Evolutionary conservation across 2,888 invertebrate genomes (phyloP), one percentile per base, ranked within the genome.

Genomic region (Scaptodrosophila latifasciaeformis): DNA sequence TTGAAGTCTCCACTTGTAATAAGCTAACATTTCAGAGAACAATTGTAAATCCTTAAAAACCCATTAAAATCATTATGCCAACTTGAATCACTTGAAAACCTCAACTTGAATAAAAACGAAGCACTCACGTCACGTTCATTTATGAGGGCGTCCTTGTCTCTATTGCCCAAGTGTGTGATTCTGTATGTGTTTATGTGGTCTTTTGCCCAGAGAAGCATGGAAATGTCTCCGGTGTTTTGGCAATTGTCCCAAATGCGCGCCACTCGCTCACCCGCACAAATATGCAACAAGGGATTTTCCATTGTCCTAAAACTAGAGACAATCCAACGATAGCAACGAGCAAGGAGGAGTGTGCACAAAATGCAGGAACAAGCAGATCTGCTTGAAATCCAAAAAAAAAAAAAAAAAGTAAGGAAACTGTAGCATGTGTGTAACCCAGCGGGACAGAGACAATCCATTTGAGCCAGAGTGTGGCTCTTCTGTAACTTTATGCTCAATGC

Each of bases 221-320:
- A 62, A 72, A 56, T 62, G 50, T 64, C 57, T 46, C 54, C 42
- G 27, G 54, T 53, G 74, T 52, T 71, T 75, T 78, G 79, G 76
- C 71, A 63, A 59, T 64, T 37, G 70, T 64, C 68, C 76, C 71
- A 75, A 72, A 70, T 61, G 77, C 50, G 54, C 24, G 24, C 24
- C 24, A 3, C 24, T 7, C 4, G 24, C 39, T 49, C 43, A 35
- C 58, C 60, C 72, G 54, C 57, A 47, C 71, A 70, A 70, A 77
- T 78, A 70, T 70, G 79, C 70, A 70, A 62, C 70, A 54, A 54
- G 66, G 67, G 67, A 63, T 59, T 70, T 31, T 49, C 12, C 12
- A n/a, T n/a, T n/a, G n/a, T n/a, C n/a, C n/a, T n/a, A n/a, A n/a
- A n/a, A n/a, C n/a, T n/a, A n/a, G 1, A 43, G 19, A 24, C 48